Conservation (phyloP, 2,797 vertebrate genomes). For the Urosaurus nigricauda region DNA sequence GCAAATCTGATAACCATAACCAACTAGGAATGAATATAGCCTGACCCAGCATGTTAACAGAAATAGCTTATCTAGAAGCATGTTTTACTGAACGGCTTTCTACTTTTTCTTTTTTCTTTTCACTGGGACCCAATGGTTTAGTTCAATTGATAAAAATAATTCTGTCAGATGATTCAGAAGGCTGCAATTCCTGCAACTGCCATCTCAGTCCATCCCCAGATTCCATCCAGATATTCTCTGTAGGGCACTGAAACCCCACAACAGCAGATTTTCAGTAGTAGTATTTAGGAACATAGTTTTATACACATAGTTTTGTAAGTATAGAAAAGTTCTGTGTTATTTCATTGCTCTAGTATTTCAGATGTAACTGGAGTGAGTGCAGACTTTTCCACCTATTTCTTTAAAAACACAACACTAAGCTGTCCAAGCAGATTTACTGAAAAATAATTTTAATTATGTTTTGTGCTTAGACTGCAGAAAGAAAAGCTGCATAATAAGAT, state of each 20-base stretch:
- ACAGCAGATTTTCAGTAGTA: no score
- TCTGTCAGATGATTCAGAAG: neutral
- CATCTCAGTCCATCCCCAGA: neutral
- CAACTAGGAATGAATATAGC: neutral
- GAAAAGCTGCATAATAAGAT: neutral
- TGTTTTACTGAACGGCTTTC: neutral
- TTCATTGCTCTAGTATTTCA: no score
- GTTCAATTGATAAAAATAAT: neutral
- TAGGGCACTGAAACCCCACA: no score
- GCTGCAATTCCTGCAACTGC: neutral
- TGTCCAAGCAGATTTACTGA: neutral
- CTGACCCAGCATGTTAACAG: neutral
- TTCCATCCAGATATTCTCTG: neutral
- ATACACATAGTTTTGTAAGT: no score
- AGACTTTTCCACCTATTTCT: no score
- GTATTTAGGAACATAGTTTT: no score
- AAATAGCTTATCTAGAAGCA: neutral
- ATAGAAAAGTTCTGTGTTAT: neutral
- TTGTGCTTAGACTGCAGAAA: slow-evolving; percentile 5
- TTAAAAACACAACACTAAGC: neutral
- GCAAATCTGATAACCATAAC: neutral
- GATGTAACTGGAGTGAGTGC: no score
- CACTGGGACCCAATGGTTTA: neutral
- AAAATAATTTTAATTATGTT: neutral
- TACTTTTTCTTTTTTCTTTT: neutral